These are phyloP conservation scores for Altica lythri DNA, from an alignment of 2,888 invertebrate genomes.

Conservation along the genomic window DNA sequence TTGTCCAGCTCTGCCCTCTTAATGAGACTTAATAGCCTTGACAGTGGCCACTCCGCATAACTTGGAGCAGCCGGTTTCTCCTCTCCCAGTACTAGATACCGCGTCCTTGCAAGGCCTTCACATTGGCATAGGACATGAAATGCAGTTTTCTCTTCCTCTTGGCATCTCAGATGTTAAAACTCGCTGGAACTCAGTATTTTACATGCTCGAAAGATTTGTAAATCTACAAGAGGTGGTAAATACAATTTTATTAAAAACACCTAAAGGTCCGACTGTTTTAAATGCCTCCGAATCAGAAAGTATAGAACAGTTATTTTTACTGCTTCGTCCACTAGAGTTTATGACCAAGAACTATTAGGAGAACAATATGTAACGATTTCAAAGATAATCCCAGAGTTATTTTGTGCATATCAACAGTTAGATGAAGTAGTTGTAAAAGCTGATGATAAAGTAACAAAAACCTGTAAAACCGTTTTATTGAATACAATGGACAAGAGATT, in stretches of 20 bases:
- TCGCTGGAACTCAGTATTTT: conserved; percentile 28
- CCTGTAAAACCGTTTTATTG: no score
- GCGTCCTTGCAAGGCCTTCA: no score
- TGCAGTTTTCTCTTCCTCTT: no score
- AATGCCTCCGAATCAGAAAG: conserved; percentile 31
- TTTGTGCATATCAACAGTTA: conserved; percentile 1
- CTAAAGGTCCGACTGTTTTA: conserved; percentile 24
- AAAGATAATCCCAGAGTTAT: conserved; percentile 22
- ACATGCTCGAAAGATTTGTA: conserved; percentile 24
- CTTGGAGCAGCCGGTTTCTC: no score
- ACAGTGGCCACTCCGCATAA: no score
- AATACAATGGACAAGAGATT: no score
- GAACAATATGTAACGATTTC: conserved; percentile 43
- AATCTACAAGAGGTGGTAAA: conserved; percentile 13
- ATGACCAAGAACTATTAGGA: conserved; percentile 47
- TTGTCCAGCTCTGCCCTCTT: no score
- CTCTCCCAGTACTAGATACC: no score
- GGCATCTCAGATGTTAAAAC: conserved; percentile 27
- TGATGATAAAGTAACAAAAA: conserved; percentile 6
- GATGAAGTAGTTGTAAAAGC: conserved; percentile 11
- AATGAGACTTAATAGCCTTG: no score
- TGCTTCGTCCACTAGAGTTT: conserved; percentile 40
- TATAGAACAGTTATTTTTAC: background rate
- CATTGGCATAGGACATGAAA: no score
- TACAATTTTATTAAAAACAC: conserved; percentile 16